These are phyloP conservation scores for Enhydra lutris DNA, from an alignment of 2,113 vertebrate genomes.

Conservation along the genomic window DNA sequence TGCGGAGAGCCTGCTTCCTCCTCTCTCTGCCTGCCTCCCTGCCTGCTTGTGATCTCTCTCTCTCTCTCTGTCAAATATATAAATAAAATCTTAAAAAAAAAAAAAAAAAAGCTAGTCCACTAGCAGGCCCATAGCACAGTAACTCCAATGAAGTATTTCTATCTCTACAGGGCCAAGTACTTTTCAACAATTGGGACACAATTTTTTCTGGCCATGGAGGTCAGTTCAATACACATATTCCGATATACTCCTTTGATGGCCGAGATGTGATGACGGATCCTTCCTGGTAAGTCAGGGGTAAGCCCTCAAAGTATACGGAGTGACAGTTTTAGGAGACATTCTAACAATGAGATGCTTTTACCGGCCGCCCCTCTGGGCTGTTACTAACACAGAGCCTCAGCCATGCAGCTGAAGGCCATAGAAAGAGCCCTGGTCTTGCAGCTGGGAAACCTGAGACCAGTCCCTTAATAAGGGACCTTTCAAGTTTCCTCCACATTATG, in stretches of 20 bases:
- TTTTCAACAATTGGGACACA: constrained; percentile 92
- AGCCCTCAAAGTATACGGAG: not conserved
- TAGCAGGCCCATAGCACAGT: not conserved
- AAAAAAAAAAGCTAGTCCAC: not conserved
- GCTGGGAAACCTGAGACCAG: not conserved
- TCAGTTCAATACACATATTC: constrained; percentile 85
- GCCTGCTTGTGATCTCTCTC: too few species aligned
- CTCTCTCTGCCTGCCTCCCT: too few species aligned
- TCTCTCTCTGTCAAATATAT: too few species aligned
- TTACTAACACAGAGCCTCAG: not conserved
- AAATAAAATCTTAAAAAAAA: too few species aligned
- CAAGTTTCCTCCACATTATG: not conserved
- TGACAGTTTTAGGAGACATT: not conserved
- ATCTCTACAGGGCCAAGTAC: constrained; percentile 88
- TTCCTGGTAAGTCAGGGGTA: constrained; percentile 88
- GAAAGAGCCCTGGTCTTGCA: not conserved
- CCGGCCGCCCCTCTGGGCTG: not conserved
- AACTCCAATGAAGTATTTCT: constrained; percentile 53
- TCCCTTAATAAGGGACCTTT: not conserved
- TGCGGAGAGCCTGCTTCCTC: too few species aligned
- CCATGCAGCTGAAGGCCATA: not conserved
- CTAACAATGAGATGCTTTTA: not conserved
- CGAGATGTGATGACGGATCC: constrained; percentile 92
- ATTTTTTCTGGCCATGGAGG: constrained; percentile 89
- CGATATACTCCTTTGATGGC: constrained; percentile 97